Percentiles rank a stretch among this genome's conserved stretches.
Conservation (phyloP, 2,797 vertebrate genomes). For the Malurus leucopterus region DNA sequence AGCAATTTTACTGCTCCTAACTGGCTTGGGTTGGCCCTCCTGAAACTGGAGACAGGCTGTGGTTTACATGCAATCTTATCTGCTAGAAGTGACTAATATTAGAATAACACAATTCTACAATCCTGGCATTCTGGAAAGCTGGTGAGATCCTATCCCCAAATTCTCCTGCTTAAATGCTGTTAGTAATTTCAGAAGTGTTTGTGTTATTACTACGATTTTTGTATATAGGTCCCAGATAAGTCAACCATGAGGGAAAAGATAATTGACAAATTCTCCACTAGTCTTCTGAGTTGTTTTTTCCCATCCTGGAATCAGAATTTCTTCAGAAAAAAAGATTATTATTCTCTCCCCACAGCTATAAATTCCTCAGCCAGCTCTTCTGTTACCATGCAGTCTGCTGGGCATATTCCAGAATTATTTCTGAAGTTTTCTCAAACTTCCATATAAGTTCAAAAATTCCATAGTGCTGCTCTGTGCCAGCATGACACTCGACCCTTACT, state of each 20-base stretch:
- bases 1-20: constrained; percentile 15
- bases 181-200: constrained; percentile 24
- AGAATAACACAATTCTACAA: not conserved
- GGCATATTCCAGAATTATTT: constrained; percentile 47
- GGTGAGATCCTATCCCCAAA: not conserved
- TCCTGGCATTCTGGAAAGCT: constrained; percentile 6
- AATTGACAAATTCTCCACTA: not conserved
- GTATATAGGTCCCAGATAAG: not conserved
- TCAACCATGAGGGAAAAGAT: not conserved
- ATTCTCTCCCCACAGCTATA: constrained; percentile 23
- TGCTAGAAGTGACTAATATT: constrained; percentile 13
- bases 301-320: not conserved
- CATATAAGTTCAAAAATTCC: constrained; percentile 55
- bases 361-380: constrained; percentile 40
- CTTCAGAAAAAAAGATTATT: constrained; percentile 10
- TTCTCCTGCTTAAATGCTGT: not conserved
- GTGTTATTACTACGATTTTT: constrained; percentile 5
- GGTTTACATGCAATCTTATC: constrained; percentile 24
- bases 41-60: not conserved
- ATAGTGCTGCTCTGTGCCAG: not conserved
- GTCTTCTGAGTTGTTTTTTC: constrained; percentile 34
- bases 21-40: not conserved
- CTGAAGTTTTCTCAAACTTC: constrained; percentile 45
- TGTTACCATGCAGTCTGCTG: constrained; percentile 47
- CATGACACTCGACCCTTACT: not conserved